phyloP scores from a whole-genome alignment of 2,888 invertebrate genomes.

The Cheilosia grossa region DNA sequence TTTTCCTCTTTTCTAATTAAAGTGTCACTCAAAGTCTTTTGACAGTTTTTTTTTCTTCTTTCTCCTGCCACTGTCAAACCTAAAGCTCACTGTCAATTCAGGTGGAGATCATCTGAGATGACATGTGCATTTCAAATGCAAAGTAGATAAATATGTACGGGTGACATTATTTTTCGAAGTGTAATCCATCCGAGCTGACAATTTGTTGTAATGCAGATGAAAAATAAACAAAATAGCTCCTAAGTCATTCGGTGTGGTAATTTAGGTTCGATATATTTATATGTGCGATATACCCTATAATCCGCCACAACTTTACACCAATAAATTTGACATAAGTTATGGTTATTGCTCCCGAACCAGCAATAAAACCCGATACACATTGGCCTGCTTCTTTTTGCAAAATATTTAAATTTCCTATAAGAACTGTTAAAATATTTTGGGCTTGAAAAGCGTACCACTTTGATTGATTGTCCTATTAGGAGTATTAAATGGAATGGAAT shows the following conservation, averaged over 20 bases:
- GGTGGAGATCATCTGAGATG: slow-evolving; percentile 18
- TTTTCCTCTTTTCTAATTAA: slow-evolving; percentile 29
- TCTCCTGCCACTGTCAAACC: slow-evolving; percentile 19
- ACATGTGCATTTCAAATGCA: slow-evolving; percentile 16
- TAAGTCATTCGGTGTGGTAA: too few relatives aligned
- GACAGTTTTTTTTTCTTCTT: neutral
- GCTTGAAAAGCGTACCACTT: neutral
- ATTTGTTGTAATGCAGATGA: neutral
- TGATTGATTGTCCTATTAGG: slow-evolving; percentile 56
- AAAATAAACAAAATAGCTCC: too few relatives aligned
- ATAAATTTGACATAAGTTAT: slow-evolving; percentile 26
- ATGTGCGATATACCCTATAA: slow-evolving; percentile 12
- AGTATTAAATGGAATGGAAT: slow-evolving; percentile 12
- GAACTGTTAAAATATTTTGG: slow-evolving; percentile 19
- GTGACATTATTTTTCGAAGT: slow-evolving; percentile 3
- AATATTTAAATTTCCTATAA: slow-evolving; percentile 28
- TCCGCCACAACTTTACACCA: slow-evolving; percentile 23
- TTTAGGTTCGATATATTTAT: neutral
- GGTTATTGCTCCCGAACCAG: slow-evolving; percentile 41
- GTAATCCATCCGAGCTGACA: slow-evolving; percentile 9
- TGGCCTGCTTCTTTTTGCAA: neutral
- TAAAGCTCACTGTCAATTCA: slow-evolving; percentile 34
- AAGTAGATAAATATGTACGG: neutral
- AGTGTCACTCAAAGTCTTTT: slow-evolving; percentile 54
- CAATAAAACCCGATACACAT: neutral